Evolutionary conservation across 2,797 vertebrate genomes (phyloP).

Genomic region (Microctenopoma steveboyesi): DNA sequence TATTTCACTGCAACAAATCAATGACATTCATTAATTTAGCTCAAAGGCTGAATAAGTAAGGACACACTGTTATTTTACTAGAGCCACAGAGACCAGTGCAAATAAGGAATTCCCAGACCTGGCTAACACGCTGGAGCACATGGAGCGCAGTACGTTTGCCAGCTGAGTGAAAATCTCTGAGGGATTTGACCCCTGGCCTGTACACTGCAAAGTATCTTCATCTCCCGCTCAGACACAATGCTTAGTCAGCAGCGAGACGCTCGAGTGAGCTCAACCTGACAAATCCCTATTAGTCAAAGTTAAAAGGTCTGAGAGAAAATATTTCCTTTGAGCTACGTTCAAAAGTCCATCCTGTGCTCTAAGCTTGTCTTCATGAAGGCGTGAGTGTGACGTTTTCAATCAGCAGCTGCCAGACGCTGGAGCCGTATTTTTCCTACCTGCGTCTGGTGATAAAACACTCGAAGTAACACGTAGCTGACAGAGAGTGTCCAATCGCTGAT

Average conservation of each 20-base stretch:
- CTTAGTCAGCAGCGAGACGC: slow-evolving; percentile 63
- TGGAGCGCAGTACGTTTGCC: slow-evolving; percentile 64
- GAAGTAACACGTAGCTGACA: slow-evolving; percentile 5
- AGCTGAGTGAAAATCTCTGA: slow-evolving; percentile 63
- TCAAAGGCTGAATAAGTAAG: slow-evolving; percentile 52
- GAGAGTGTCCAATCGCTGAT: slow-evolving; percentile 24
- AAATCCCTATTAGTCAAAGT: slow-evolving; percentile 64
- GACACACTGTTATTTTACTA: slow-evolving; percentile 42
- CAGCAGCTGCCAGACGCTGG: slow-evolving; percentile 25
- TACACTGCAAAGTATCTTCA: slow-evolving; percentile 53
- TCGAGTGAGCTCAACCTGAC: slow-evolving; percentile 46
- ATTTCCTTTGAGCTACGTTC: slow-evolving; percentile 43
- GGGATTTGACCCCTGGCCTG: slow-evolving; percentile 71
- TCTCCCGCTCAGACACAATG: slow-evolving; percentile 58
- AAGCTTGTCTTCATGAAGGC: slow-evolving; percentile 16
- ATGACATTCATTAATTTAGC: slow-evolving; percentile 59
- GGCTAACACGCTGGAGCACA: slow-evolving; percentile 49
- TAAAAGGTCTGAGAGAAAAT: slow-evolving; percentile 54
- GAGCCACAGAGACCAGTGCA: slow-evolving; percentile 45
- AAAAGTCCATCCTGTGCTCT: slow-evolving; percentile 22
- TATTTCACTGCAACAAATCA: slow-evolving; percentile 63
- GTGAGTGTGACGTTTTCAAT: slow-evolving; percentile 35
- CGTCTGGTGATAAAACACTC: slow-evolving; percentile 11
- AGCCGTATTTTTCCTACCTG: slow-evolving; percentile 12
- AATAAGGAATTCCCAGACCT: slow-evolving; percentile 49